Evolutionary conservation across 2,888 invertebrate species (phyloP), one percentile per base, ranked within the genome.

Genomic region (Watsonalla binaria): DNA sequence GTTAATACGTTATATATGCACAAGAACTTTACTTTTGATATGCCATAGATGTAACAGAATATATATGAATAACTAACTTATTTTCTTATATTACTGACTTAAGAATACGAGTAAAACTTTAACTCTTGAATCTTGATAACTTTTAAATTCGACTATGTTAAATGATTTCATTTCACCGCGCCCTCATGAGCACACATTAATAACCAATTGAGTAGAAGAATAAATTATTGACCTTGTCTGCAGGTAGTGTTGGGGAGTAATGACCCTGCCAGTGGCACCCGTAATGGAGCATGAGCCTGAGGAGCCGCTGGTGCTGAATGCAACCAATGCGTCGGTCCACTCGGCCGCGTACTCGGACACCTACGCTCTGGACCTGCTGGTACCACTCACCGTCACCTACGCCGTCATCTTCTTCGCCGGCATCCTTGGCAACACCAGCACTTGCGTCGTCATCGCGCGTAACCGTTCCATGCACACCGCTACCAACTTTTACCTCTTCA

Each of bases 381-480:
- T 94, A 48, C 93, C 94, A 0, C 92, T 95, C 61, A 94, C 94
- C n/a, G 74, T 94, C 11, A 82, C 93, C 13, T 96, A 96, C 80
- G 83, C 86, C 6, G 55, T 93, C 8, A 95, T 96, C 65, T 94
- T 96, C 75, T 77, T 96, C 45, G 93, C 93, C 5, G 96, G 96
- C 0, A 90, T 96, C 15, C 80, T 96, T n/a, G 96, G 96, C 0
- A 96, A 96, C 75, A 91, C 95, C 49, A 93, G 94, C 76, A 96
- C 96, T 0, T 96, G 96, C 74, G 90, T 96, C 8, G 96, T 96
- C 6, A 96, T 96, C 45, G 92, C 94, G 0, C 89, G 93, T 51
- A 96, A 96, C 74, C 92, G 93, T 54, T 94, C 94, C 59, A 96
- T 96, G 96, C 96, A 96, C 80, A 96, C 96, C 0, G 95, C 96